Conservation (phyloP, 2,888 invertebrate genomes). For the Dinocampus coccinellae region DNA sequence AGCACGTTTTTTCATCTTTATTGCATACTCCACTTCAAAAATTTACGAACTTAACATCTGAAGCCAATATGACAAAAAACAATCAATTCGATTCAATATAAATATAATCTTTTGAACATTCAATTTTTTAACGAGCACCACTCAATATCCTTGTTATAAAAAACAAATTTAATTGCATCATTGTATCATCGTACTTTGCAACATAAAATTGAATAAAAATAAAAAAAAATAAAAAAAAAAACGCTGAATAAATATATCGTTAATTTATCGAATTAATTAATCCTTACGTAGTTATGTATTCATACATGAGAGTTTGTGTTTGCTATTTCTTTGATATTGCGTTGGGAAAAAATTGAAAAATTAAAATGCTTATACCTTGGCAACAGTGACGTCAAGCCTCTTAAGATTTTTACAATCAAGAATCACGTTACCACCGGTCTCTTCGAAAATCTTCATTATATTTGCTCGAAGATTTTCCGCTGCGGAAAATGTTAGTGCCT, state of each 20-base stretch:
- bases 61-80: too few relatives aligned
- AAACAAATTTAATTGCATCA: too few relatives aligned
- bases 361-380: constrained; percentile 69
- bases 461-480: constrained; percentile 79
- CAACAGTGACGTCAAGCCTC: constrained; percentile 75
- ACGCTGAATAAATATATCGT: too few relatives aligned
- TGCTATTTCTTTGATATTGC: background rate
- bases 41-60: too few relatives aligned
- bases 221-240: too few relatives aligned
- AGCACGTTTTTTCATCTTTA: background rate
- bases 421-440: constrained; percentile 58
- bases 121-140: background rate
- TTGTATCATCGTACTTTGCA: background rate
- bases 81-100: background rate
- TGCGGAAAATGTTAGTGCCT: constrained; percentile 83
- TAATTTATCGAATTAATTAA: too few relatives aligned
- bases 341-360: background rate
- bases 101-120: background rate
- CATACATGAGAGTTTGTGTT: background rate
- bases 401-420: constrained; percentile 72
- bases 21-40: background rate
- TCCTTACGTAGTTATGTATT: too few relatives aligned
- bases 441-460: constrained; percentile 63
- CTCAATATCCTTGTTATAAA: background rate
- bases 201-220: too few relatives aligned